phyloP scores from a whole-genome alignment of 2,113 vertebrate species.

The Columbina picui region DNA sequence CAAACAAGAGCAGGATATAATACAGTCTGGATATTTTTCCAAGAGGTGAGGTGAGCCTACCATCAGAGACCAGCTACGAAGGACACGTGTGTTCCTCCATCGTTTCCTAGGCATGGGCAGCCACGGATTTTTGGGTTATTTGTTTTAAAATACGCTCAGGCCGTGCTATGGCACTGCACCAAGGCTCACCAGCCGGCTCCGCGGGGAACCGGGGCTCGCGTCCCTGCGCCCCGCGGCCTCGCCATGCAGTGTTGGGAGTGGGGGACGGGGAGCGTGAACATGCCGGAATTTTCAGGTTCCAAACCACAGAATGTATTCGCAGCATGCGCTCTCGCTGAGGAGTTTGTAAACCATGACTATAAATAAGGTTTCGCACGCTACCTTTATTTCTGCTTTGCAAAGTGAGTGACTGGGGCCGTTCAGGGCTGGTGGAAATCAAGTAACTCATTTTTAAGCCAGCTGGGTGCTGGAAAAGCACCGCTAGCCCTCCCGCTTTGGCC shows the following conservation, averaged over 20 bases:
- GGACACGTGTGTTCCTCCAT: background rate
- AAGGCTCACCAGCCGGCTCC: background rate
- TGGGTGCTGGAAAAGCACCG: background rate
- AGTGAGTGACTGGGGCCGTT: accelerated
- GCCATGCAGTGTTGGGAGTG: background rate
- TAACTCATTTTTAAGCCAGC: accelerated
- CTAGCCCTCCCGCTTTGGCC: background rate
- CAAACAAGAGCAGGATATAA: background rate
- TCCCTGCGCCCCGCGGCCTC: background rate
- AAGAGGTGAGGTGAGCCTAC: background rate
- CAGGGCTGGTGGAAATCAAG: background rate
- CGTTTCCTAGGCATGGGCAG: background rate
- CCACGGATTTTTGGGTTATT: background rate
- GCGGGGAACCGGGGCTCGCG: background rate
- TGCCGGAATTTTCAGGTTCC: background rate
- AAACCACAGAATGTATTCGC: background rate
- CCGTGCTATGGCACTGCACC: background rate
- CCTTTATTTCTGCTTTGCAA: background rate
- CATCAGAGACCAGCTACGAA: background rate
- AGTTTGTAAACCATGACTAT: background rate
- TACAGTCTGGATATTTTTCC: background rate
- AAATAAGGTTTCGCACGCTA: background rate
- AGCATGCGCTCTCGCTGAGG: background rate
- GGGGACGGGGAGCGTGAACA: background rate
- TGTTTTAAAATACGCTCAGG: background rate